Evolutionary conservation across 2,888 invertebrate genomes (phyloP).

Genomic region (Sarcophaga rosellei): DNA sequence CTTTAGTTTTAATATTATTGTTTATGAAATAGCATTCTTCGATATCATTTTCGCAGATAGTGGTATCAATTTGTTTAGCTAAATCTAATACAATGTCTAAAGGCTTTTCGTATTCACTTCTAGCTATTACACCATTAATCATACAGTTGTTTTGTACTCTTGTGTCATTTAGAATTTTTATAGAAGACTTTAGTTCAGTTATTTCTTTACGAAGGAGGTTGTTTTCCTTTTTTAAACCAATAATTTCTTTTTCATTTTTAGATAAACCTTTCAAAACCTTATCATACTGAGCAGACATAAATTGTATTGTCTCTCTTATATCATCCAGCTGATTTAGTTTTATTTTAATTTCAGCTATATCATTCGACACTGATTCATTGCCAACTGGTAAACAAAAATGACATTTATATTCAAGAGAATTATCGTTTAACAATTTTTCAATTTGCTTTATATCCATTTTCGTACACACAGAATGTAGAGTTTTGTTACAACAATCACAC

Average conservation of each 20-base stretch:
- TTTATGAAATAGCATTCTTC: too few relatives aligned
- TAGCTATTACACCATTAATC: conserved; percentile 18
- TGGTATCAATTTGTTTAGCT: too few relatives aligned
- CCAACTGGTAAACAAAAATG: neutral
- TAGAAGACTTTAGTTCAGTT: conserved; percentile 1
- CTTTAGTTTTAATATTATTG: too few relatives aligned
- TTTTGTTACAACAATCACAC: conserved; percentile 9
- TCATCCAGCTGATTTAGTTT: conserved; percentile 9
- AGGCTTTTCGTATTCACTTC: neutral
- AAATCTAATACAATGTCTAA: neutral
- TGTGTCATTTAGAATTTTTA: conserved; percentile 12
- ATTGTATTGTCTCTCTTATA: conserved; percentile 19
- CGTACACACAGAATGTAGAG: neutral
- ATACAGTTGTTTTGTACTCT: neutral
- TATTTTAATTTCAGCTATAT: conserved; percentile 12
- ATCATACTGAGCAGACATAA: conserved; percentile 29
- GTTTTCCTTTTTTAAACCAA: conserved; percentile 12
- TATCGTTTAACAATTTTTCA: neutral
- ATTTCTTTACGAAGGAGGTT: conserved; percentile 4
- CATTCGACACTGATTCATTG: neutral
- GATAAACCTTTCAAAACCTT: conserved; percentile 17
- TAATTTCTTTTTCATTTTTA: conserved; percentile 8
- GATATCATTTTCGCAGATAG: too few relatives aligned
- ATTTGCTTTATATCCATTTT: neutral
- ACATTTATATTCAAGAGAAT: conserved; percentile 29